Evolutionary conservation across 2,113 vertebrate genomes (phyloP), one percentile per base, ranked within the genome.

Genomic region (Micronycteris hirsuta): DNA sequence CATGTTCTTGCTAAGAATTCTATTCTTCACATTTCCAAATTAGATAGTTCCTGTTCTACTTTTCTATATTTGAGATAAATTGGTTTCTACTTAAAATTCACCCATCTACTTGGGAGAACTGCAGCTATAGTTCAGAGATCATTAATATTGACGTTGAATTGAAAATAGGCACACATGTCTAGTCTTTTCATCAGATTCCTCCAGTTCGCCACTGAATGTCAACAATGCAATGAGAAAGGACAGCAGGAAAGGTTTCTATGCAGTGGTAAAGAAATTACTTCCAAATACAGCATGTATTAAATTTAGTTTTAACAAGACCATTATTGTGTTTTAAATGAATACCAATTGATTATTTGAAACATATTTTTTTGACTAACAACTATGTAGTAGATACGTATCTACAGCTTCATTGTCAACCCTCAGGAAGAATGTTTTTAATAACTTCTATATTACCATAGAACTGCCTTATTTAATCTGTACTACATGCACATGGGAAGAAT

Each of bases 291-390:
- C 81, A 86, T 96, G 36, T 81, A 95, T 96, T 97, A 90, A 84
- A 92, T 93, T 96, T 95, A 92, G 82, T 41, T 95, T 97, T 94
- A 97, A 91, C 96, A 89, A 95, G 96, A 94, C 91, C 95, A 85
- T 96, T 91, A 94, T 73, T 97, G 63, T 92, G 36, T 89, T 91
- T 92, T 97, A 97, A 98, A 95, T 94, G 95, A 97, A 95, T 94
- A 94, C 96, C 97, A 97, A 93, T 87, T 92, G 90, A 97, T 97
- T 87, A 90, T 88, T 96, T 95, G 81, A 95, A 97, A 95, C 91
- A 86, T 95, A 91, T 84, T 95, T 95, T 89, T 96, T 85, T 96
- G 56, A 89, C 92, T 86, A 93, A 95, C 76, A 85, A 26, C 63
- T 95, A 77, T 91, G 47, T 93, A 87, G 67, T 96, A 95, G 92